A percentile compares a stretch with the other conserved stretches of the same genome.
phyloP scores from a whole-genome alignment of 2,113 vertebrate species.

The Chlamydotis undulata region DNA sequence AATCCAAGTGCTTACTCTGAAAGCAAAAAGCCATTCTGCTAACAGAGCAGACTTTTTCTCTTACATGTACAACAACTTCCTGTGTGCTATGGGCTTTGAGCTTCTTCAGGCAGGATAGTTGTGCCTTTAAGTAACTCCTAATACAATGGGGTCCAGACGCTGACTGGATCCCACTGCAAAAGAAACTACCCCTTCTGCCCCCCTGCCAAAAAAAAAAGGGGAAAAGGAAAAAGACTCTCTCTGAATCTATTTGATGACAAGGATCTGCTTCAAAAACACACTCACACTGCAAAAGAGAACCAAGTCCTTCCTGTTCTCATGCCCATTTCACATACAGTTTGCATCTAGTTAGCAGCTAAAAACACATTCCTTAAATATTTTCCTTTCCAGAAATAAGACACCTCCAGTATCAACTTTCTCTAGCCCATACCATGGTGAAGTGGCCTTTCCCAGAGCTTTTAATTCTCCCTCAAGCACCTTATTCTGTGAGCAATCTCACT shows the following conservation, averaged over 20 bases:
- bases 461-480: background rate
- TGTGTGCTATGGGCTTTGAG: background rate
- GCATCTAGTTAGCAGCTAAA: background rate
- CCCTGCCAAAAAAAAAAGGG: background rate
- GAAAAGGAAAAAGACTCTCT: background rate
- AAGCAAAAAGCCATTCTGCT: background rate
- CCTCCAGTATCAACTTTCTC: background rate
- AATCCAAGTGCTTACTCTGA: background rate
- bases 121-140: background rate
- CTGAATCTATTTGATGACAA: background rate
- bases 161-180: background rate
- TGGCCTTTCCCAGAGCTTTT: background rate
- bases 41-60: background rate
- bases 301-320: background rate
- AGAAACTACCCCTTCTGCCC: background rate
- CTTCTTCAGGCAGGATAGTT: background rate
- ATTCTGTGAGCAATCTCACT: background rate
- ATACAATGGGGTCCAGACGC: background rate
- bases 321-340: background rate
- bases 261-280: background rate
- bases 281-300: background rate
- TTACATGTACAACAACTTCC: background rate
- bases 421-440: background rate
- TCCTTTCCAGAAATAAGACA: slow-evolving; percentile 16
- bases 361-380: slow-evolving; percentile 16